Percentiles rank a stretch among this genome's conserved stretches.
phyloP scores from a whole-genome alignment of 1,140 invertebrate species.

The Sitobion miscanthi region DNA sequence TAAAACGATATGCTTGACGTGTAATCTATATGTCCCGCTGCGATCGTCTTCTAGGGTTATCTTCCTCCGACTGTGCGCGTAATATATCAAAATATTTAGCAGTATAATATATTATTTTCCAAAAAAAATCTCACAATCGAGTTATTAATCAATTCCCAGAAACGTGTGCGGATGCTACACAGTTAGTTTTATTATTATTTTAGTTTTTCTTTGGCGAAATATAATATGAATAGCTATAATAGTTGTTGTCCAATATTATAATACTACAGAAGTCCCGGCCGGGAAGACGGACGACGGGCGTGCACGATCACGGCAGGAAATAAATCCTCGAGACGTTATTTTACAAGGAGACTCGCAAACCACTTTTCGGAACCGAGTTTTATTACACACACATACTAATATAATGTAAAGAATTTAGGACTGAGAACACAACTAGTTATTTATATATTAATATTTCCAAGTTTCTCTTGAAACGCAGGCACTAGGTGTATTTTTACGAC shows the following conservation, averaged over 20 bases:
- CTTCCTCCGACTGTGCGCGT: background rate
- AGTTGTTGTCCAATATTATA: background rate
- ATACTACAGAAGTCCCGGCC: background rate
- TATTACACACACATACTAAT: background rate
- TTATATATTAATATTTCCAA: background rate
- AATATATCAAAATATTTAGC: slow-evolving; percentile 52
- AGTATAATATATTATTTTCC: slow-evolving; percentile 29
- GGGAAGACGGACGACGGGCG: background rate
- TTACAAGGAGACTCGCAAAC: slow-evolving; percentile 1
- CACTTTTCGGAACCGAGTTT: slow-evolving; percentile 22
- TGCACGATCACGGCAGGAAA: slow-evolving; percentile 38
- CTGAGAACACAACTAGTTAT: background rate
- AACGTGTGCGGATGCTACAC: background rate
- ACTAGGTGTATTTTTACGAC: background rate
- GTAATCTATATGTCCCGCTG: slow-evolving; percentile 49
- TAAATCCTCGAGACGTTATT: slow-evolving; percentile 28
- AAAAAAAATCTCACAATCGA: background rate
- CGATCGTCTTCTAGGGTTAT: background rate
- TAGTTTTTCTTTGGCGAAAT: slow-evolving; percentile 7
- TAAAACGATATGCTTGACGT: slow-evolving; percentile 49
- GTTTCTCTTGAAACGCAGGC: background rate
- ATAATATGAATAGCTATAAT: background rate
- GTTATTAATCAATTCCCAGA: slow-evolving; percentile 47
- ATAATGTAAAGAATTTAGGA: background rate
- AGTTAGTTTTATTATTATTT: background rate